These are phyloP conservation scores for Acanthurus leucopareius DNA, from an alignment of 2,797 vertebrate genomes.

Conservation along the genomic window DNA sequence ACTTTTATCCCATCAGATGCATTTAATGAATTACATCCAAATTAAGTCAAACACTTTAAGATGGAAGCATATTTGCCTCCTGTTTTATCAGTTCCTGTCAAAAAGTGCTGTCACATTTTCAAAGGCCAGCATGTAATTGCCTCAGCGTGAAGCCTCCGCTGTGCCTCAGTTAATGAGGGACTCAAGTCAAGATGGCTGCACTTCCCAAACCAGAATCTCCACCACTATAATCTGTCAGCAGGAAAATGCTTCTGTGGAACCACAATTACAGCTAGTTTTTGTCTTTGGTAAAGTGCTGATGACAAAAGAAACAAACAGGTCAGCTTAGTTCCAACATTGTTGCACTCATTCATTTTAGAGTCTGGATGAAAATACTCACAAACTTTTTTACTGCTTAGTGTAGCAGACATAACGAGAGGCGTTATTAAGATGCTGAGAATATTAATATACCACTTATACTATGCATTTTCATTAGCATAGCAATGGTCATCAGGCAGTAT, in stretches of 20 bases:
- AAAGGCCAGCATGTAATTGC: constrained; percentile 69
- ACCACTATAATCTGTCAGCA: constrained; percentile 67
- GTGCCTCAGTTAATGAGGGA: constrained; percentile 73
- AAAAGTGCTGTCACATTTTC: constrained; percentile 44
- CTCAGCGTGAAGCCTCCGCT: constrained; percentile 50
- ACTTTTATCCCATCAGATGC: constrained; percentile 16
- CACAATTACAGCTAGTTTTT: constrained; percentile 53
- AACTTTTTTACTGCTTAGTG: constrained; percentile 32
- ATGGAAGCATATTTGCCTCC: constrained; percentile 5
- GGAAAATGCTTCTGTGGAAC: constrained; percentile 61
- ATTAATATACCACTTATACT: not conserved
- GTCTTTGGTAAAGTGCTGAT: constrained; percentile 47
- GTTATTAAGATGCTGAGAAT: constrained; percentile 6
- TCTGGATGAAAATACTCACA: not conserved
- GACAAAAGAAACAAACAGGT: constrained; percentile 56
- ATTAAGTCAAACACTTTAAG: constrained; percentile 8
- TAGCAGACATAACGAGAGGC: not conserved
- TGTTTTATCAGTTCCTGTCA: constrained; percentile 45
- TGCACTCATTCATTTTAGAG: constrained; percentile 10
- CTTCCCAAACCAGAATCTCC: constrained; percentile 59
- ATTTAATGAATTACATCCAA: not conserved
- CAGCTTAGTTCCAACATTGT: constrained; percentile 37
- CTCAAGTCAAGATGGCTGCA: constrained; percentile 58
- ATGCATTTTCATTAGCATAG: not conserved
- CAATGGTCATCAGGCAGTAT: not conserved